These are phyloP conservation scores for Cataglyphis altisquamis DNA, from an alignment of 2,888 invertebrate genomes.

Conservation along the genomic window DNA sequence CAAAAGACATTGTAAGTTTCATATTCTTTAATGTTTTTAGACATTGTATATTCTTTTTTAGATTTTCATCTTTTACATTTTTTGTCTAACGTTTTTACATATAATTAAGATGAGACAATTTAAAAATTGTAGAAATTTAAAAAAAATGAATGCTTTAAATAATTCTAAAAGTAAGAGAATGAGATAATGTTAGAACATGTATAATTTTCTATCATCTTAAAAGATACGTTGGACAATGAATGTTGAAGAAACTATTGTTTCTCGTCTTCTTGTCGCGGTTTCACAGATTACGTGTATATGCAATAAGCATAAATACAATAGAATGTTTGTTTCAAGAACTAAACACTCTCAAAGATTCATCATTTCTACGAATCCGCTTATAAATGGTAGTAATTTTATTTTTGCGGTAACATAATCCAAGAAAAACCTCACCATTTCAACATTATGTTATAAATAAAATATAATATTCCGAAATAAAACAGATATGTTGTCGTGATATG, in stretches of 20 bases:
- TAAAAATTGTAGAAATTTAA: neutral
- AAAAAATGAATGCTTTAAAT: neutral
- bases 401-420: slow-evolving; percentile 76
- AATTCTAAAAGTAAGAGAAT: neutral
- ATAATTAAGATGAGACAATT: neutral
- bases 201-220: neutral
- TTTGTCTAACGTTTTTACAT: neutral
- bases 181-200: neutral
- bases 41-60: neutral
- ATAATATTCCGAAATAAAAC: slow-evolving; percentile 81
- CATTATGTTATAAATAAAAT: slow-evolving; percentile 77
- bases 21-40: neutral
- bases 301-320: neutral
- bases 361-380: slow-evolving; percentile 72
- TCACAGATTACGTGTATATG: neutral
- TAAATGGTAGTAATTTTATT: slow-evolving; percentile 76
- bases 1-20: slow-evolving; percentile 94
- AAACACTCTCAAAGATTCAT: slow-evolving; percentile 47
- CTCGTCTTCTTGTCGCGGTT: neutral
- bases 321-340: neutral
- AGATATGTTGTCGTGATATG: slow-evolving; percentile 79
- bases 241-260: neutral
- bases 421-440: slow-evolving; percentile 72
- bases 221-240: neutral
- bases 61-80: neutral